A percentile compares a stretch with the other conserved stretches of the same genome.
These are phyloP conservation scores for Girardinichthys multiradiatus DNA, from an alignment of 2,113 vertebrate genomes.

Conservation along the genomic window DNA sequence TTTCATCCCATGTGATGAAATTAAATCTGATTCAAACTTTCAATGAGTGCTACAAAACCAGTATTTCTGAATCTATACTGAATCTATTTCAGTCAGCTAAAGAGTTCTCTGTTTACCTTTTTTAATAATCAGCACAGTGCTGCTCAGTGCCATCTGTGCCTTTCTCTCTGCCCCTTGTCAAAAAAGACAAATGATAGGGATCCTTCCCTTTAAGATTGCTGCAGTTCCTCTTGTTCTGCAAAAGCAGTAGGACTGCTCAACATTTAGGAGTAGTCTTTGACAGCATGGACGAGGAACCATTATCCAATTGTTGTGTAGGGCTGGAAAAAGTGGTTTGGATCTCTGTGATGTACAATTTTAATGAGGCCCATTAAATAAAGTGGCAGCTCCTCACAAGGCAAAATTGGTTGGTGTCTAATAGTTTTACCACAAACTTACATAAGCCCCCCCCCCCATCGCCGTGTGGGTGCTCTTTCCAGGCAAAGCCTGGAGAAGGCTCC, in stretches of 20 bases:
- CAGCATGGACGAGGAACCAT: constrained; percentile 63
- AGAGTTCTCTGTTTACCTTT: constrained; percentile 43
- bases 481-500: constrained; percentile 75
- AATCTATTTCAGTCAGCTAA: constrained; percentile 45
- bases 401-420: constrained; percentile 82
- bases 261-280: constrained; percentile 68
- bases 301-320: constrained; percentile 73
- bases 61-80: constrained; percentile 25
- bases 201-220: constrained; percentile 51
- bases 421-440: constrained; percentile 81
- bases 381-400: constrained; percentile 80
- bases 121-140: constrained; percentile 49
- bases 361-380: constrained; percentile 83
- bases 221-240: constrained; percentile 46
- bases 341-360: constrained; percentile 81
- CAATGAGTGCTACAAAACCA: constrained; percentile 20
- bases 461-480: constrained; percentile 74
- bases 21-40: constrained; percentile 27
- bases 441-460: constrained; percentile 46
- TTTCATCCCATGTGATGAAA: constrained; percentile 15
- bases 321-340: constrained; percentile 64
- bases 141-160: constrained; percentile 45
- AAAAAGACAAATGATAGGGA: constrained; percentile 70
- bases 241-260: constrained; percentile 49
- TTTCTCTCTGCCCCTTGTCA: constrained; percentile 64